These are phyloP conservation scores for Eubasilissa regina DNA, from an alignment of 1,140 invertebrate genomes.

Conservation along the genomic window DNA sequence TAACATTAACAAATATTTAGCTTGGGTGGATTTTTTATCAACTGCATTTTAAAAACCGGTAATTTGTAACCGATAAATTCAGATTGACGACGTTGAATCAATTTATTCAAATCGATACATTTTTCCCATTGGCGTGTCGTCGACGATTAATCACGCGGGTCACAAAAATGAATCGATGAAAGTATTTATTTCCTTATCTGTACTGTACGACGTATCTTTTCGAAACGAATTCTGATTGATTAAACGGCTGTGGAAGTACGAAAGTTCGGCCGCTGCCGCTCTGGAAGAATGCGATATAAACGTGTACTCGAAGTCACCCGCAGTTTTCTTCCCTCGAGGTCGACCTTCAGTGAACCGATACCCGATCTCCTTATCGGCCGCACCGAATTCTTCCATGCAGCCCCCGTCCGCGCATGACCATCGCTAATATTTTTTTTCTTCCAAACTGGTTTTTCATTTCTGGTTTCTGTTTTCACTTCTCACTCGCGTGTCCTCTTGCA, in stretches of 20 bases:
- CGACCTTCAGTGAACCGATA: conserved; percentile 41
- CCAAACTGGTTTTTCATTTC: conserved; percentile 50
- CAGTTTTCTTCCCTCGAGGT: conserved; percentile 16
- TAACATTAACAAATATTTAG: too few species aligned
- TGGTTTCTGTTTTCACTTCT: conserved; percentile 53
- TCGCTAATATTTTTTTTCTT: conserved; percentile 44
- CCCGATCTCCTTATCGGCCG: conserved; percentile 25
- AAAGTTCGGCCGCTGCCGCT: too few species aligned
- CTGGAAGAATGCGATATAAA: too few species aligned
- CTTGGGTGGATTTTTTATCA: too few species aligned
- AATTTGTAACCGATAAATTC: too few species aligned
- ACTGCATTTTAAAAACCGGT: too few species aligned
- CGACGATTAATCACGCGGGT: too few species aligned
- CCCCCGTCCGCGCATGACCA: conserved; percentile 47
- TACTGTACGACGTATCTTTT: neutral
- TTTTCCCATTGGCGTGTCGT: too few species aligned
- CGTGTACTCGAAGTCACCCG: neutral
- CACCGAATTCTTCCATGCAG: conserved; percentile 38
- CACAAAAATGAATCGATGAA: too few species aligned
- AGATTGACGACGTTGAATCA: too few species aligned
- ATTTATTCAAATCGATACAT: too few species aligned
- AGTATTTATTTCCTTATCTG: neutral
- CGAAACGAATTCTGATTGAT: conserved; percentile 1
- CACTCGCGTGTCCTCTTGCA: conserved; percentile 40
- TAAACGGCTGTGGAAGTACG: too few species aligned